Percentiles rank a stretch among this genome's conserved stretches.
Evolutionary conservation across 2,113 vertebrate genomes (phyloP).

Genomic region (Strix uralensis): DNA sequence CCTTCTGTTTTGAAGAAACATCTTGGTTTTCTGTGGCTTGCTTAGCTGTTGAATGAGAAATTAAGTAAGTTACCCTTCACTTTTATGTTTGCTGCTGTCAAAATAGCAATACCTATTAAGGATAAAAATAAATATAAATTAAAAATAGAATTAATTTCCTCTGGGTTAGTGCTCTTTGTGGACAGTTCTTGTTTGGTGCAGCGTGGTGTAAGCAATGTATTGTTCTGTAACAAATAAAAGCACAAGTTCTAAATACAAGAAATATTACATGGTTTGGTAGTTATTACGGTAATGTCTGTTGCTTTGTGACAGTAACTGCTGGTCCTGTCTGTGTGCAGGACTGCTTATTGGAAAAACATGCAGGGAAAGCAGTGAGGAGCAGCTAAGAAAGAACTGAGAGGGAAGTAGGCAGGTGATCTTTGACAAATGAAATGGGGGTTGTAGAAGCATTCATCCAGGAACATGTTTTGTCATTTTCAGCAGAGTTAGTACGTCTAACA

Average conservation of each 20-base stretch:
- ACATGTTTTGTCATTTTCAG: neutral
- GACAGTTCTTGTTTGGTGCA: neutral
- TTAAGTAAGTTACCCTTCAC: neutral
- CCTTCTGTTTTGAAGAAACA: neutral
- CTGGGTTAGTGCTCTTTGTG: neutral
- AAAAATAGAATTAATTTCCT: neutral
- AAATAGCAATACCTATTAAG: neutral
- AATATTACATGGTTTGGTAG: neutral
- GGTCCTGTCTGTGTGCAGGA: neutral
- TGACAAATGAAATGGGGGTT: neutral
- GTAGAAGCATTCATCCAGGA: neutral
- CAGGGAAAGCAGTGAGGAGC: neutral
- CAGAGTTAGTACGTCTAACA: neutral
- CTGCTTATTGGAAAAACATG: neutral
- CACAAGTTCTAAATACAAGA: neutral
- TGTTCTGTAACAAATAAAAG: neutral
- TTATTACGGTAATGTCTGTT: neutral
- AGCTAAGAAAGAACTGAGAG: neutral
- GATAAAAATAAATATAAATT: neutral
- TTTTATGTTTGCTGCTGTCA: neutral
- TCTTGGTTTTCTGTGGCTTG: neutral
- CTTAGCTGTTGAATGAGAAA: neutral
- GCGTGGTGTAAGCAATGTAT: neutral
- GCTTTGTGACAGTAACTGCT: neutral
- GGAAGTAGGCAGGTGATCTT: neutral